Evolutionary conservation across 2,113 vertebrate species (phyloP).

Genomic region (Cynopterus brachyotis): DNA sequence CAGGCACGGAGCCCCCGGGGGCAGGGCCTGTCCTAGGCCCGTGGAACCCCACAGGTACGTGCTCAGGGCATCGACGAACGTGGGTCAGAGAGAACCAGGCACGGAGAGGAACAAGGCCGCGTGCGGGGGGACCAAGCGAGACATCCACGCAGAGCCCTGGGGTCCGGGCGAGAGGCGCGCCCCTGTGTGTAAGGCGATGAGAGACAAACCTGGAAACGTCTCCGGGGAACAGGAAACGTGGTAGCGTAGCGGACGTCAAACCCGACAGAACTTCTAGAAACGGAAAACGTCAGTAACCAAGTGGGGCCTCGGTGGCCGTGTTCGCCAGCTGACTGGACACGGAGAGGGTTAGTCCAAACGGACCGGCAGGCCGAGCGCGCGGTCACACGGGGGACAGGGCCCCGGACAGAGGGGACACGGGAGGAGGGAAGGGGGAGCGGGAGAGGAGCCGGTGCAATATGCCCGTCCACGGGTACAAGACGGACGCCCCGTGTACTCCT

Average conservation of each 20-base stretch:
- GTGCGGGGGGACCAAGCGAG: background rate
- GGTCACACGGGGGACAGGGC: background rate
- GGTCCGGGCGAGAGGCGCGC: background rate
- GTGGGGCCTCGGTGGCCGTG: accelerated
- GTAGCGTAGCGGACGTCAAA: background rate
- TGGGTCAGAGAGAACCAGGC: background rate
- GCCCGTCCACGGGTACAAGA: background rate
- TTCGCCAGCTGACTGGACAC: background rate
- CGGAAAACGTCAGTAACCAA: background rate
- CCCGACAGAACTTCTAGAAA: background rate
- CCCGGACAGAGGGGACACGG: accelerated
- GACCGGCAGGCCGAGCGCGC: accelerated
- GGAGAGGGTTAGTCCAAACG: background rate
- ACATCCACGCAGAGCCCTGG: accelerated
- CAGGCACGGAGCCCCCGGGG: background rate
- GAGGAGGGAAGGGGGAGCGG: background rate
- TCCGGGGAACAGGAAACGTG: background rate
- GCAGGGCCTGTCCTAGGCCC: background rate
- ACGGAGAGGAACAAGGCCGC: background rate
- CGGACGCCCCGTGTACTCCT: background rate
- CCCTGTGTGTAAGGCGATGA: background rate
- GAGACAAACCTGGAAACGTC: background rate
- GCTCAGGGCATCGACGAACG: accelerated
- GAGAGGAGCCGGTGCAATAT: background rate
- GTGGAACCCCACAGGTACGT: background rate